Evolutionary conservation across 2,888 invertebrate species (phyloP), one percentile per base, ranked within the genome.

Genomic region (Phlogophora meticulosa): DNA sequence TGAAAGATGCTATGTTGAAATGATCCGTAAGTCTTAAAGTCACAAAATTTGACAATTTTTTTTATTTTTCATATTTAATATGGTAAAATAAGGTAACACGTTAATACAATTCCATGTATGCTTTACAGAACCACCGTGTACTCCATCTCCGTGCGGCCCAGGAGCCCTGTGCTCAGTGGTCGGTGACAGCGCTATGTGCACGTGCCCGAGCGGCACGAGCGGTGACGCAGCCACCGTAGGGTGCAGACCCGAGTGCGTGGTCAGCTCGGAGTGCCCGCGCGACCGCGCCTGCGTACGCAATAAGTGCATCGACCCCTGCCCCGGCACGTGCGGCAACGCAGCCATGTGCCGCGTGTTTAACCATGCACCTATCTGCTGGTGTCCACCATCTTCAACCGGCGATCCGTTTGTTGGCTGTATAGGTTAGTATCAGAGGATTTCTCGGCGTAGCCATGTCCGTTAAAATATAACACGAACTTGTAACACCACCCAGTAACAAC

Each of bases 201-300:
- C 97, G 81, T 98, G 98, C 84, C 93, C 97, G 4, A 96, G 97
- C 40, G 98, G 98, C 34, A 98, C 97, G 87, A 96, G 96, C 79
- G 98, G 98, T 22, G 96, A 97, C 60, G 97, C 98, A 43, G 96
- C 96, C 28, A 97, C 93, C 96, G 97, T 92, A 96, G 97, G 97
- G 38, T 98, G 98, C 87, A 96, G 97, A 70, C 98, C 98, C 0
- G 98, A 98, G 90, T 98, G 98, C 89, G 97, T 98, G 1, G 97
- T 98, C 34, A 98, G 97, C 88, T 97, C 98, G 0, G 98, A 98
- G 87, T 98, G 98, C 87, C 92, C 97, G 9, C 96, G 97, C 57
- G 97, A 98, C 87, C 97, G 96, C 57, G 97, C 98, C 32, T 98
- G 98, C 83, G 96, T 97, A 3, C 97, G 97, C 82, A 93, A 98